Evolutionary conservation across 37 sponge, comb jelly and placozoan species (phyloP).

Genomic region (Crambe crambe): DNA sequence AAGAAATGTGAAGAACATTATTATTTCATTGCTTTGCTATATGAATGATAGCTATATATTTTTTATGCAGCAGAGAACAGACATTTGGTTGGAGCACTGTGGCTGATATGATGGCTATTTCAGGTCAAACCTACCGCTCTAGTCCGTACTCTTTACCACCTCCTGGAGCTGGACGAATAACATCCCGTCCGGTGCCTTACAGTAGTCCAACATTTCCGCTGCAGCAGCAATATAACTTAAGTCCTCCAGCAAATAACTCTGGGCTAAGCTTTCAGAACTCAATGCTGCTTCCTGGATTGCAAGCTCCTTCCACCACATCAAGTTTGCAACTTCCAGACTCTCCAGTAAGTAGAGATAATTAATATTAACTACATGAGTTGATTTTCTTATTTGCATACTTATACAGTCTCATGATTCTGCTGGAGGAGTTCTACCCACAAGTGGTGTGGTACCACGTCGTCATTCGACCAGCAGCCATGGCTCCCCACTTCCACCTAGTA

Average conservation of each 20-base stretch:
- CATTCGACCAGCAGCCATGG: background rate
- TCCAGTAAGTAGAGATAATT: background rate
- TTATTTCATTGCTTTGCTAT: no score
- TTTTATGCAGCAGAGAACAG: no score
- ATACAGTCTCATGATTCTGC: background rate
- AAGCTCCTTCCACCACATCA: background rate
- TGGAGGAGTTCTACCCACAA: background rate
- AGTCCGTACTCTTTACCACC: conserved; percentile 18
- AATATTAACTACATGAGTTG: background rate
- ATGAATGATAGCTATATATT: no score
- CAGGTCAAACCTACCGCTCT: conserved; percentile 1
- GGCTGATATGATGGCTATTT: conserved; percentile 14
- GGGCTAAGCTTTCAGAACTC: conserved; percentile 17
- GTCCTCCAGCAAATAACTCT: background rate
- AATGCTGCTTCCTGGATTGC: background rate
- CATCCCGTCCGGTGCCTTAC: conserved; percentile 2
- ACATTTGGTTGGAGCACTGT: no score
- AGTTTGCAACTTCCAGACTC: conserved; percentile 4
- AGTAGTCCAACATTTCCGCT: background rate
- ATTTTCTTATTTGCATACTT: no score
- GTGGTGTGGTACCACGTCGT: background rate
- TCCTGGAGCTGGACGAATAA: background rate
- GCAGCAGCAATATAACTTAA: conserved; percentile 5
- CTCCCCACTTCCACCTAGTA: conserved; percentile 9
- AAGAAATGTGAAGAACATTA: no score